A percentile compares a stretch with the other conserved stretches of the same genome.
Conservation (phyloP, 2,113 vertebrate species). For the Cyprinodon brontotheroides region DNA sequence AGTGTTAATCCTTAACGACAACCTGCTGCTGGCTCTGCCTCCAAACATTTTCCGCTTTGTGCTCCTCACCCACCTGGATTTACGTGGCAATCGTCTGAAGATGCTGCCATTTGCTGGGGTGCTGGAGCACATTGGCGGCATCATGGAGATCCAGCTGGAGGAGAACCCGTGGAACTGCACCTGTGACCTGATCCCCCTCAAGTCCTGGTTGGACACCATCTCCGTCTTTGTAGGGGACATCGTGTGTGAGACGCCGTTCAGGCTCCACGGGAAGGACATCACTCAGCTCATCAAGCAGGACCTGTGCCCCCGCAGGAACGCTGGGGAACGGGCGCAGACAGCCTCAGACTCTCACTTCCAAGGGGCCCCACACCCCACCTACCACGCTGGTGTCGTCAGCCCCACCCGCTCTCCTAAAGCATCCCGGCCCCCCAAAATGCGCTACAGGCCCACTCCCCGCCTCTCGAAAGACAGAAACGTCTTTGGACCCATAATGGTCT, state of each 20-base stretch:
- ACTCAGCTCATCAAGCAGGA: slow-evolving; percentile 96
- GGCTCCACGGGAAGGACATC: slow-evolving; percentile 95
- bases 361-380: slow-evolving; percentile 81
- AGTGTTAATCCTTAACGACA: slow-evolving; percentile 98
- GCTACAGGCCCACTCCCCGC: slow-evolving; percentile 92
- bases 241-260: slow-evolving; percentile 95
- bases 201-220: slow-evolving; percentile 96
- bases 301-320: slow-evolving; percentile 90
- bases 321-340: slow-evolving; percentile 84
- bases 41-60: slow-evolving; percentile 97
- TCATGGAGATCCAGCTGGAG: slow-evolving; percentile 98
- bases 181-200: slow-evolving; percentile 93
- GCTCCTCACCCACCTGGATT: slow-evolving; percentile 95
- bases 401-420: slow-evolving; percentile 91
- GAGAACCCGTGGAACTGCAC: slow-evolving; percentile 99
- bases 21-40: slow-evolving; percentile 92
- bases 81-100: slow-evolving; percentile 94
- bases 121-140: slow-evolving; percentile 95
- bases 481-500: slow-evolving; percentile 98
- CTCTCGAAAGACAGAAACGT: slow-evolving; percentile 93
- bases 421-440: slow-evolving; percentile 91
- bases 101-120: slow-evolving; percentile 95
- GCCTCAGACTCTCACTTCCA: slow-evolving; percentile 85
- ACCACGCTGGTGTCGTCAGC: slow-evolving; percentile 81
- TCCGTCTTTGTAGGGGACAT: slow-evolving; percentile 97